phyloP scores from a whole-genome alignment of 2,888 invertebrate genomes.

The Odontomyia ornata region DNA sequence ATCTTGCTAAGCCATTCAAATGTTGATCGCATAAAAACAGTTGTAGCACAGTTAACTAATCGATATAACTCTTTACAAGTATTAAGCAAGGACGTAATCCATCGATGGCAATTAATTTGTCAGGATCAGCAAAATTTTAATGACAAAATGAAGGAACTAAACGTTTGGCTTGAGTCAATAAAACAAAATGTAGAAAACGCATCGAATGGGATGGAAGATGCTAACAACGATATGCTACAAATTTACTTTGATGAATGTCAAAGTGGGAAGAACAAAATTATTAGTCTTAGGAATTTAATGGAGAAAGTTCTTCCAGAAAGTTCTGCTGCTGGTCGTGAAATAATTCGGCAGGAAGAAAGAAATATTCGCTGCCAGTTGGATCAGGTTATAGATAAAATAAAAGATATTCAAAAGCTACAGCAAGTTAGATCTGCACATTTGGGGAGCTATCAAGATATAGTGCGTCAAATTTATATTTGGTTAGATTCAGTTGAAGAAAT shows the following conservation, averaged over 20 bases:
- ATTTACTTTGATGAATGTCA: constrained; percentile 81
- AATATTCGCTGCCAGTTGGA: constrained; percentile 88
- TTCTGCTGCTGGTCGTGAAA: constrained; percentile 89
- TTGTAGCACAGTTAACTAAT: constrained; percentile 89
- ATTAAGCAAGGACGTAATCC: constrained; percentile 85
- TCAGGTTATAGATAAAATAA: constrained; percentile 81
- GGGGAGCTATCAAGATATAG: constrained; percentile 84
- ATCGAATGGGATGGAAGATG: constrained; percentile 62
- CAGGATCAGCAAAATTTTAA: constrained; percentile 84
- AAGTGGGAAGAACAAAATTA: constrained; percentile 82
- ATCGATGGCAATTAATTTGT: constrained; percentile 83
- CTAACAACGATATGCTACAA: constrained; percentile 75
- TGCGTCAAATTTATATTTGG: constrained; percentile 86
- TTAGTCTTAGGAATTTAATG: constrained; percentile 77
- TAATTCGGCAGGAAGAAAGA: constrained; percentile 84
- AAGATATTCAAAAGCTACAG: constrained; percentile 84
- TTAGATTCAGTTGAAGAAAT: constrained; percentile 84
- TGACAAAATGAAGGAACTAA: constrained; percentile 77
- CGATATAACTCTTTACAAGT: constrained; percentile 83
- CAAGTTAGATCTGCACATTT: constrained; percentile 85
- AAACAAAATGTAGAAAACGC: constrained; percentile 71
- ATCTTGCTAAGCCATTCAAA: constrained; percentile 83
- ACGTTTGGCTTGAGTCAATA: constrained; percentile 79
- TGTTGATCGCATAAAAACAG: constrained; percentile 84
- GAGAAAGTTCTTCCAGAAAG: constrained; percentile 94